Conservation (phyloP, 2,888 invertebrate species). For the Serripes groenlandicus region DNA sequence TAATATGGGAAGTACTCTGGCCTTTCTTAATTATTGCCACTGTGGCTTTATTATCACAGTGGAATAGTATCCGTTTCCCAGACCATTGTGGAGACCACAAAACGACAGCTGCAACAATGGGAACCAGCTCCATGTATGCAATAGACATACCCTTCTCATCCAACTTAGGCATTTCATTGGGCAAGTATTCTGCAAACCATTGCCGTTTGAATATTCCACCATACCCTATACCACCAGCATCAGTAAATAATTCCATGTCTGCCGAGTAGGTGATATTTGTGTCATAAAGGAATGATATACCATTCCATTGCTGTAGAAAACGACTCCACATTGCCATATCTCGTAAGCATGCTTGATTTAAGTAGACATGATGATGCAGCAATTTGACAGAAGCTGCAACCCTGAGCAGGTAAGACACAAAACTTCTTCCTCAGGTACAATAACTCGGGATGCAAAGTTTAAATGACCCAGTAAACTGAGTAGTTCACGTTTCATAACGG, state of each 20-base stretch:
- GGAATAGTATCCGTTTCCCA: too few species aligned
- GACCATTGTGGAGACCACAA: too few species aligned
- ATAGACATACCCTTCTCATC: too few species aligned
- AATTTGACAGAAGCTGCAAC: slow-evolving; percentile 36
- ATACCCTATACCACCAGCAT: slow-evolving; percentile 25
- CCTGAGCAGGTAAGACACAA: slow-evolving; percentile 39
- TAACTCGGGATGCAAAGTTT: slow-evolving; percentile 37
- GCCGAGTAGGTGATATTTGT: slow-evolving; percentile 23
- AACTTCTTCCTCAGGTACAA: slow-evolving; percentile 45
- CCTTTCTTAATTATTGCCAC: too few species aligned
- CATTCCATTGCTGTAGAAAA: slow-evolving; percentile 52
- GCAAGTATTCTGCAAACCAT: slow-evolving; percentile 52
- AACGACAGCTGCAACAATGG: too few species aligned
- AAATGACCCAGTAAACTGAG: slow-evolving; percentile 30
- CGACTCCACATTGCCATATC: slow-evolving; percentile 50
- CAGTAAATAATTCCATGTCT: slow-evolving; percentile 46
- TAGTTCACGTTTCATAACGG: slow-evolving; percentile 34
- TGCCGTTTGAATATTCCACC: slow-evolving; percentile 31
- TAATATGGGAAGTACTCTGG: too few species aligned
- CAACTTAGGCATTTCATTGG: too few species aligned
- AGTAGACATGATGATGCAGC: slow-evolving; percentile 34
- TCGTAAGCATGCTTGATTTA: slow-evolving; percentile 24
- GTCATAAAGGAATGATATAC: slow-evolving; percentile 51
- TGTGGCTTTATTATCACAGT: too few species aligned
- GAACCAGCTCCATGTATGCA: too few species aligned